Base-by-base conservation (phyloP, 2,113 vertebrate species). In the Ictalurus punctatus region DNA sequence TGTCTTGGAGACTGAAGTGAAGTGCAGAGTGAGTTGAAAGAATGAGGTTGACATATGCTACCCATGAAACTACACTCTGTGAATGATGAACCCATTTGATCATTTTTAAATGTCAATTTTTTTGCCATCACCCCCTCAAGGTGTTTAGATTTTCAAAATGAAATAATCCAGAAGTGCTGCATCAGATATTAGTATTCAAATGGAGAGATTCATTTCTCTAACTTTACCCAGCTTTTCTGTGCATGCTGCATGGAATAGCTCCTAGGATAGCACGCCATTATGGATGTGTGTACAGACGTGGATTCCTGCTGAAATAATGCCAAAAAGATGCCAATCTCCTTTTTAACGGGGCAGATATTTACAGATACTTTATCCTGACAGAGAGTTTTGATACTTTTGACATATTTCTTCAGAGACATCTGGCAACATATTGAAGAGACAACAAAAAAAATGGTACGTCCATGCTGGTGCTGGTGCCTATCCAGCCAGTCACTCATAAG, bases 251-350 rank as follows among this genome's bases (percentile, higher is more conserved):
- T 65, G 54, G 44, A 12, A 73, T 69, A 61, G 59, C 83, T 73
- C 83, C 30, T 84, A 81, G 88, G 83, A 89, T 74, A 82, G 84
- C 37, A 76, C 87, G 90, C 84, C 88, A 85, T 94, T 93, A 94
- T 91, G 90, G 93, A 94, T 93, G 91, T 91, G 92, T 93, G 94
- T 92, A 91, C 92, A 95, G 93, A 93, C 92, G 93, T 91, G 92
- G 94, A 95, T 94, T 92, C 86, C 82, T 90, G 91, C 90, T 91
- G 92, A 92, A 92, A 95, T 94, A 93, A 94, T 92, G 91, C 92
- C 92, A 91, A 92, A 90, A 81, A 94, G 85, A 92, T 90, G 90
- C 78, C 90, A 91, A 92, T 95, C 92, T 92, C 84, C 65, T 56
- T 91, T 93, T 92, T 94, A 94, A 95, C 93, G 91, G 90, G 92